Percentiles rank a stretch among this genome's conserved stretches.
Conservation (phyloP, 2,888 invertebrate species). For the Perizoma affinitatum region DNA sequence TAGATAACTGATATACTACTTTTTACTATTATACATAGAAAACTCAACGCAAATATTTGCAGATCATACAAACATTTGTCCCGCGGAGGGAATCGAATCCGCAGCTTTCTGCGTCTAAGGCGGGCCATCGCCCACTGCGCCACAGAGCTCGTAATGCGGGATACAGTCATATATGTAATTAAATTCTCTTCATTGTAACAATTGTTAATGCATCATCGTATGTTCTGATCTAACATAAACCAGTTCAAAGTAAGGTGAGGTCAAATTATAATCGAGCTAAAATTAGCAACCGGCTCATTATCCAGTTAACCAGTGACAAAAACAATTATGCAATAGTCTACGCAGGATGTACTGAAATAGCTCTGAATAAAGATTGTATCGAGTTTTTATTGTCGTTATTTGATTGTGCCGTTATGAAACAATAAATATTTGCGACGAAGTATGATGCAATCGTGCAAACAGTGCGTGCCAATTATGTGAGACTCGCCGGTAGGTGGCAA, state of each 20-base stretch:
- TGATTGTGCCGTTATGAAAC: slow-evolving; percentile 33
- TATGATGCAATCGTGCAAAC: slow-evolving; percentile 37
- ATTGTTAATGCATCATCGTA: no score
- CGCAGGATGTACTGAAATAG: slow-evolving; percentile 45
- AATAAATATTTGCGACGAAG: slow-evolving; percentile 33
- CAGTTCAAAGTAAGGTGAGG: background rate
- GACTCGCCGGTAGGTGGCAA: slow-evolving; percentile 9
- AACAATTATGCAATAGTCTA: slow-evolving; percentile 38
- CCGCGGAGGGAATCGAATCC: no score
- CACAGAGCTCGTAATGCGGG: no score
- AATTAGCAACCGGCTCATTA: slow-evolving; percentile 26
- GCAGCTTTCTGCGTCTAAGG: no score
- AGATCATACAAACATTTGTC: no score
- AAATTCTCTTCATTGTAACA: no score
- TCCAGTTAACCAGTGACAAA: slow-evolving; percentile 24
- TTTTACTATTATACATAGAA: no score
- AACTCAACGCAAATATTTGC: no score
- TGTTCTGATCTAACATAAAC: background rate
- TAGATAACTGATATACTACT: no score
- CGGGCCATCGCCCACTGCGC: no score
- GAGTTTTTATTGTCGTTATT: slow-evolving; percentile 30
- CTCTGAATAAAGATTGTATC: slow-evolving; percentile 28
- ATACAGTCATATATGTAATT: no score
- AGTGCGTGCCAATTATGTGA: slow-evolving; percentile 35
- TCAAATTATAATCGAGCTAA: slow-evolving; percentile 10